Conservation (phyloP, 2,797 vertebrate genomes). For the Natrix natrix region DNA sequence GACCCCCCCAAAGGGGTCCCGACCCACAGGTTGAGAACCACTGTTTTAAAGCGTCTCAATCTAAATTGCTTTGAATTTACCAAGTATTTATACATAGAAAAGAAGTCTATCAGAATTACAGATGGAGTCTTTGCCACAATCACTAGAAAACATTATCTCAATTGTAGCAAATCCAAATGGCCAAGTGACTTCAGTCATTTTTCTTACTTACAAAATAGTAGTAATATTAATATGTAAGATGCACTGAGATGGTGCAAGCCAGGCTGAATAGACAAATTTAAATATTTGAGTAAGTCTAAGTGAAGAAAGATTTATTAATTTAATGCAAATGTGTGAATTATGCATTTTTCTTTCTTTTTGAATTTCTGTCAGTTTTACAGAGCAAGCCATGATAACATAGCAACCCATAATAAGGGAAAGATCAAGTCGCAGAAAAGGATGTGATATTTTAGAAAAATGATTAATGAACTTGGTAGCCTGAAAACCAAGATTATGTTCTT, state of each 20-base stretch:
- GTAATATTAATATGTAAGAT: constrained; percentile 15
- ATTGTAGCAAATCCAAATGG: constrained; percentile 18
- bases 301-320: constrained; percentile 12
- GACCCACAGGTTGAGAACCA: no score
- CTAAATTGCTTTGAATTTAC: constrained; percentile 1
- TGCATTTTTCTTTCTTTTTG: background rate
- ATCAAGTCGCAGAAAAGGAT: background rate
- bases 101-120: background rate
- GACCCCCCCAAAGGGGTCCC: no score
- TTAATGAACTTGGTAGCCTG: background rate
- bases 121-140: constrained; percentile 2
- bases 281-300: background rate
- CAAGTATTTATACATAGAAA: background rate
- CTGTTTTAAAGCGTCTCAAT: background rate
- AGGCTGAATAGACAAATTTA: constrained; percentile 7
- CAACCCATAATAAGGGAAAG: background rate
- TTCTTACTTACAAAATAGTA: constrained; percentile 5
- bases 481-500: background rate
- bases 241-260: background rate
- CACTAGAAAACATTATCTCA: constrained; percentile 29
- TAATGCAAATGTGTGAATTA: constrained; percentile 14
- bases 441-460: background rate
- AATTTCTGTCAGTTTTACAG: background rate
- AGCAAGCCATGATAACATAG: background rate
- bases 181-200: constrained; percentile 24